Evolutionary conservation across 2,113 vertebrate species (phyloP).

Genomic region (Stomatorhinus ivindoensis): DNA sequence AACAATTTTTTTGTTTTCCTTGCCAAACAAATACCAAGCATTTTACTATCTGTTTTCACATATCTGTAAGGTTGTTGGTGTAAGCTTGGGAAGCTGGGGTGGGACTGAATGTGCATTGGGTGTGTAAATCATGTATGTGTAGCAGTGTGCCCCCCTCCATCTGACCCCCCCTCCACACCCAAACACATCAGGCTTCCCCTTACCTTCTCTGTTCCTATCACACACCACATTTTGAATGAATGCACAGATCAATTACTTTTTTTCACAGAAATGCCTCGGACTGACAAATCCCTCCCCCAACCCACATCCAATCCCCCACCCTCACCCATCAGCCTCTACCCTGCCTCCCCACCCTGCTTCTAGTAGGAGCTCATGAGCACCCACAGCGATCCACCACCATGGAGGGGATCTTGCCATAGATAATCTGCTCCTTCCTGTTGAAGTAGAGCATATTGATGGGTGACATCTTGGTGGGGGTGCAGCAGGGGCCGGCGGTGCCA

Average conservation of each 20-base stretch:
- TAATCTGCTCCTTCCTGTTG: constrained; percentile 93
- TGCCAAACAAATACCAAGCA: not conserved
- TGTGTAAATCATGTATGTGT: constrained; percentile 2
- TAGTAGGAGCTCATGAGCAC: constrained; percentile 72
- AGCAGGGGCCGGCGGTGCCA: constrained; percentile 90
- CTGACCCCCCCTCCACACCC: not conserved
- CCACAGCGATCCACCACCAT: constrained; percentile 99
- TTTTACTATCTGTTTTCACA: not conserved
- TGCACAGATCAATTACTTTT: constrained; percentile 50
- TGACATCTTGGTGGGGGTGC: constrained; percentile 97
- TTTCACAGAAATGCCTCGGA: constrained; percentile 41
- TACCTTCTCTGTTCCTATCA: constrained; percentile 57
- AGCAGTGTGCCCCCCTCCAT: not conserved
- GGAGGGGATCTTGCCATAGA: constrained; percentile 94
- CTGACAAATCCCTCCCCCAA: constrained; percentile 3
- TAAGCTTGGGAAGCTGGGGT: not conserved
- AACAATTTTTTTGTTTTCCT: not conserved
- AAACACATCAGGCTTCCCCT: not conserved
- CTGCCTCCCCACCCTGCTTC: not conserved
- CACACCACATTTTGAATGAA: constrained; percentile 55
- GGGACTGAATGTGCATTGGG: not conserved
- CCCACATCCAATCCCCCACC: not conserved
- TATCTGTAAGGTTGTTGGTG: not conserved
- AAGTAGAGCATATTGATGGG: constrained; percentile 99
- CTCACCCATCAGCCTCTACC: not conserved